A percentile compares a stretch with the other conserved stretches of the same genome.
Evolutionary conservation across 1,140 invertebrate species (phyloP).

Genomic region (Macrobrachium rosenbergii): DNA sequence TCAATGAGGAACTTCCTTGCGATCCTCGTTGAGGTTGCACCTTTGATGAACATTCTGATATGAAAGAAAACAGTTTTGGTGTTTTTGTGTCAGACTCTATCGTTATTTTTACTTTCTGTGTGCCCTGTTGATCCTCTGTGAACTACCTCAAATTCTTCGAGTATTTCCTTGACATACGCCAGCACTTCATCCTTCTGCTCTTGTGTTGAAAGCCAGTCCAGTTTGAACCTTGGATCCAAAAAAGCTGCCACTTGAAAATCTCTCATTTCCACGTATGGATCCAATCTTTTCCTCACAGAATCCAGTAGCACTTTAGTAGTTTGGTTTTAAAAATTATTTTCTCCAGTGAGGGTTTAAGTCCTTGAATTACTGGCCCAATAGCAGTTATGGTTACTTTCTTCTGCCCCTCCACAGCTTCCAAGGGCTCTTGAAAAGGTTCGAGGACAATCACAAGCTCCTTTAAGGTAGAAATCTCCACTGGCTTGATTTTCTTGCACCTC

Average conservation of each 20-base stretch:
- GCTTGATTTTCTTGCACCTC: neutral
- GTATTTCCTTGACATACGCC: too few species aligned
- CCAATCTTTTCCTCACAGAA: conserved; percentile 1
- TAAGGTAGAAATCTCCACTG: neutral
- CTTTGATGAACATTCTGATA: neutral
- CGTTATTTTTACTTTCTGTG: neutral
- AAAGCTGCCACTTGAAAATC: too few species aligned
- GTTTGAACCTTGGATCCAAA: too few species aligned
- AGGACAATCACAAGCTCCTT: neutral
- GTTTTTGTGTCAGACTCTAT: neutral
- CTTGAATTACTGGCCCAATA: neutral
- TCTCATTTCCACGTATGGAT: conserved; percentile 1
- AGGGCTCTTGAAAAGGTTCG: neutral
- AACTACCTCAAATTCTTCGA: too few species aligned
- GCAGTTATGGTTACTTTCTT: conserved; percentile 15
- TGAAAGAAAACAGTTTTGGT: conserved; percentile 5
- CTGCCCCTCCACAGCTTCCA: neutral
- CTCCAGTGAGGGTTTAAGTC: neutral
- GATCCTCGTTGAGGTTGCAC: neutral
- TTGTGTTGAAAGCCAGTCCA: too few species aligned
- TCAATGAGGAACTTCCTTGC: neutral
- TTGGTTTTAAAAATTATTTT: neutral
- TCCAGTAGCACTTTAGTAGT: neutral
- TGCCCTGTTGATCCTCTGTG: too few species aligned
- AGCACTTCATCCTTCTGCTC: too few species aligned